A percentile compares a stretch with the other conserved stretches of the same genome.
Conservation (phyloP, 64 coral and sea anemone genomes). For the Catalaphyllia jardinei region DNA sequence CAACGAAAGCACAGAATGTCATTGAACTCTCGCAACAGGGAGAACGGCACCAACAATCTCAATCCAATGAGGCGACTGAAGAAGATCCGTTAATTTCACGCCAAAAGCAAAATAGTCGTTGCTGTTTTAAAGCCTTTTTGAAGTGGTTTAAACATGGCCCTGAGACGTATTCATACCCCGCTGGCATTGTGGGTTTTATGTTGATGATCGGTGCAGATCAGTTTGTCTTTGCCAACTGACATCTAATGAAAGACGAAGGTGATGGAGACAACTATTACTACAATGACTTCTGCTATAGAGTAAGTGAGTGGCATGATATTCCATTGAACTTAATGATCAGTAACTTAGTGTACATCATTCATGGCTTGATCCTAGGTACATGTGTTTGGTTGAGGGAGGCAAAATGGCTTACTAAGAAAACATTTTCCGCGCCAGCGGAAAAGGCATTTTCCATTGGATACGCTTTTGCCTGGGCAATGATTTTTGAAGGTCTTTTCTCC, state of each 20-base stretch:
- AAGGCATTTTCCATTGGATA: slow-evolving; percentile 53
- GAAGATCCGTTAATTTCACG: too few species aligned
- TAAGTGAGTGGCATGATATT: slow-evolving; percentile 22
- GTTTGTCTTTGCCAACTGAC: slow-evolving; percentile 17
- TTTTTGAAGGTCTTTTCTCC: slow-evolving; percentile 63
- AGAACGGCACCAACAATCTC: too few species aligned
- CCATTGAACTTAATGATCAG: slow-evolving; percentile 72
- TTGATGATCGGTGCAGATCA: slow-evolving; percentile 26
- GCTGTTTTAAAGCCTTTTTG: too few species aligned
- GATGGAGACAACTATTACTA: slow-evolving; percentile 16
- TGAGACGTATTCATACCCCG: slow-evolving; percentile 37
- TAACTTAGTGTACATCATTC: slow-evolving; percentile 57
- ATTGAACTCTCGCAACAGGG: too few species aligned
- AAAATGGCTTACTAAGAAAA: not conserved
- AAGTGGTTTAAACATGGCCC: too few species aligned
- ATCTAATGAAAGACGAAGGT: not conserved
- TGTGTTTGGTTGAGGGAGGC: slow-evolving; percentile 24
- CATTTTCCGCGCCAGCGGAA: not conserved
- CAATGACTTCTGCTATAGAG: slow-evolving; percentile 60
- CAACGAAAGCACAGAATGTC: not conserved
- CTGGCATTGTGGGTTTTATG: slow-evolving; percentile 30
- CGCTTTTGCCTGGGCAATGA: slow-evolving; percentile 59
- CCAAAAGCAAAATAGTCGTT: too few species aligned
- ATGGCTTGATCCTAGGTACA: slow-evolving; percentile 46
- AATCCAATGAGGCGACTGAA: too few species aligned